These are phyloP conservation scores for Caenorhabditis sp. DNA, from an alignment of 2,888 invertebrate genomes.

Conservation along the genomic window DNA sequence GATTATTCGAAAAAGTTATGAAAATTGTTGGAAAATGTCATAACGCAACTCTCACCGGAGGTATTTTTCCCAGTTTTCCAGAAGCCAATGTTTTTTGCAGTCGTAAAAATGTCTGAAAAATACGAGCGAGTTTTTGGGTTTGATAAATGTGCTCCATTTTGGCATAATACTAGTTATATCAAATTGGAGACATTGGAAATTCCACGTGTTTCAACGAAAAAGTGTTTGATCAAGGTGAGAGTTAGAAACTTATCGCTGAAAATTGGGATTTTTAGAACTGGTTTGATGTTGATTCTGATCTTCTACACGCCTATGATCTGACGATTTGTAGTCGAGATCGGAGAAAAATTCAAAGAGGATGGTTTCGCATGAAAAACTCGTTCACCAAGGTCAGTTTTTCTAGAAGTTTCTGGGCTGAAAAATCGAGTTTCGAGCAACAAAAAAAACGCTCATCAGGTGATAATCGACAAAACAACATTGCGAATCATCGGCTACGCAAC, in stretches of 20 bases:
- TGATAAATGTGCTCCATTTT: constrained; percentile 20
- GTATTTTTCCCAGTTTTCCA: not conserved
- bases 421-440: too few relatives aligned
- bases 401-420: too few relatives aligned
- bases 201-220: constrained; percentile 25
- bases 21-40: constrained; percentile 12
- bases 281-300: constrained; percentile 32
- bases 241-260: too few relatives aligned
- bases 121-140: constrained; percentile 38
- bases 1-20: constrained; percentile 14
- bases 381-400: too few relatives aligned
- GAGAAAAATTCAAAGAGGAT: constrained; percentile 21
- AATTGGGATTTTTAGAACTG: constrained; percentile 11
- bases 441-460: too few relatives aligned
- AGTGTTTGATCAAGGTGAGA: not conserved
- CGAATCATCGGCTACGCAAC: constrained; percentile 36
- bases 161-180: constrained; percentile 25
- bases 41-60: constrained; percentile 7
- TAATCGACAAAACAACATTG: constrained; percentile 13
- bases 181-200: constrained; percentile 19
- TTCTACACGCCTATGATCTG: constrained; percentile 24
- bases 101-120: constrained; percentile 33
- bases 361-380: constrained; percentile 27
- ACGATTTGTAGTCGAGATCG: constrained; percentile 38
- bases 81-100: constrained; percentile 10